Evolutionary conservation across 2,113 vertebrate genomes (phyloP).

Genomic region (Aegypius monachus): DNA sequence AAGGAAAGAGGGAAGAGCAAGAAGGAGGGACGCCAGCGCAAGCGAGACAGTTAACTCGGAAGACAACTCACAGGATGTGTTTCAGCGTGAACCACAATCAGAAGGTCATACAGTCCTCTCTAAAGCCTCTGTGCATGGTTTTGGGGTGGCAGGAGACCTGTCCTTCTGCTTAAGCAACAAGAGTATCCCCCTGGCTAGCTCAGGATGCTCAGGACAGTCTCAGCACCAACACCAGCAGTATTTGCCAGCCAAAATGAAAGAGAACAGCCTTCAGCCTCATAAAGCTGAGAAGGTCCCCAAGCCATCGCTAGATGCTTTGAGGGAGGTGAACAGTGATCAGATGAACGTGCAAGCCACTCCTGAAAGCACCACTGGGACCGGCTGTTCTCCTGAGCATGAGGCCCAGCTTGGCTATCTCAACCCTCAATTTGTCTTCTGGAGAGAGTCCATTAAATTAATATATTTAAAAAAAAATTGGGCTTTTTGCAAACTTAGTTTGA

Average conservation of each 20-base stretch:
- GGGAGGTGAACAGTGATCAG: background rate
- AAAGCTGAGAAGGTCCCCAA: background rate
- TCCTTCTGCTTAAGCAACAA: background rate
- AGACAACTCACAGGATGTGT: background rate
- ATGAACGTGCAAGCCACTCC: rapidly evolving
- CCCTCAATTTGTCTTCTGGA: background rate
- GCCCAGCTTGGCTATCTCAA: background rate
- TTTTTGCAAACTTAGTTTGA: background rate
- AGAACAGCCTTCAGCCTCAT: background rate
- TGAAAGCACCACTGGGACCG: rapidly evolving
- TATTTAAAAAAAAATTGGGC: background rate
- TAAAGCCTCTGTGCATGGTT: background rate
- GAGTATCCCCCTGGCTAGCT: rapidly evolving
- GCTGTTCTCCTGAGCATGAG: background rate
- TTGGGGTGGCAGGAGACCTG: background rate
- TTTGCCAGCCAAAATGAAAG: background rate
- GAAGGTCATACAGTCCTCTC: background rate
- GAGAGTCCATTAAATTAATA: background rate
- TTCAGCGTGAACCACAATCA: background rate
- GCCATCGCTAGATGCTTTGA: background rate
- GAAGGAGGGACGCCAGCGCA: background rate
- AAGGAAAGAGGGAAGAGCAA: background rate
- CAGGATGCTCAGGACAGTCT: background rate
- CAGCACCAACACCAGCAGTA: background rate
- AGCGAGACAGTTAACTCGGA: background rate